phyloP scores from a whole-genome alignment of 2,888 invertebrate genomes.

The Eupithecia exiguata region DNA sequence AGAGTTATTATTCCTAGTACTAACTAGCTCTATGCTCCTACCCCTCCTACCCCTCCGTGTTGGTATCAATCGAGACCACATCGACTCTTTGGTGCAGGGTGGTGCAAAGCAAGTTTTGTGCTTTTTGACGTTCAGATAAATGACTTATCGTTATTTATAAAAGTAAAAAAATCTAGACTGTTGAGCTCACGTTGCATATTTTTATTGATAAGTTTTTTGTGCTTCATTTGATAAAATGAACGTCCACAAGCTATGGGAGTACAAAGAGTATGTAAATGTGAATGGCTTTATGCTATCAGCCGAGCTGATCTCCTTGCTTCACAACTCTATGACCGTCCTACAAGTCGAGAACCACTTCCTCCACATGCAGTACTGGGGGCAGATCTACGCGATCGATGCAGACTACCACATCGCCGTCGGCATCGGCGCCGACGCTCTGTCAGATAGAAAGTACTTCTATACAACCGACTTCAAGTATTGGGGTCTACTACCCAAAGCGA shows the following conservation, averaged over 20 bases:
- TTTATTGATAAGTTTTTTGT: background rate
- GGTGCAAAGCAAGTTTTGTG: background rate
- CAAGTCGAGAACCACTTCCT: conserved; percentile 93
- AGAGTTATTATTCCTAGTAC: too few species aligned
- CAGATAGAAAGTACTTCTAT: conserved; percentile 90
- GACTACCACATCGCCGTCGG: conserved; percentile 95
- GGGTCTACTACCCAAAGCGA: conserved; percentile 78
- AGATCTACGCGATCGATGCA: conserved; percentile 88
- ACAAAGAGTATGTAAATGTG: conserved; percentile 73
- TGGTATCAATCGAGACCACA: too few species aligned
- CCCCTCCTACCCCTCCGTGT: too few species aligned
- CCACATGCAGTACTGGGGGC: conserved; percentile 93
- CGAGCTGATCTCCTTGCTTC: conserved; percentile 88
- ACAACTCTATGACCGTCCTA: conserved; percentile 90
- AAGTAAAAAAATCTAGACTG: conserved; percentile 1
- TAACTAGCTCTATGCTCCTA: too few species aligned
- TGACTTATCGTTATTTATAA: background rate
- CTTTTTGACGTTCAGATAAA: background rate
- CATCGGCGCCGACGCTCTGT: conserved; percentile 88
- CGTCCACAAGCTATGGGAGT: conserved; percentile 78
- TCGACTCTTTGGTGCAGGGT: background rate
- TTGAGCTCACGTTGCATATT: background rate
- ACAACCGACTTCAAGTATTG: conserved; percentile 88
- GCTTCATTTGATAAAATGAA: conserved; percentile 57
- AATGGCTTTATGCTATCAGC: conserved; percentile 88